Evolutionary conservation across 2,797 vertebrate species (phyloP), one percentile per base, ranked within the genome.

Genomic region (Lithobates pipiens): DNA sequence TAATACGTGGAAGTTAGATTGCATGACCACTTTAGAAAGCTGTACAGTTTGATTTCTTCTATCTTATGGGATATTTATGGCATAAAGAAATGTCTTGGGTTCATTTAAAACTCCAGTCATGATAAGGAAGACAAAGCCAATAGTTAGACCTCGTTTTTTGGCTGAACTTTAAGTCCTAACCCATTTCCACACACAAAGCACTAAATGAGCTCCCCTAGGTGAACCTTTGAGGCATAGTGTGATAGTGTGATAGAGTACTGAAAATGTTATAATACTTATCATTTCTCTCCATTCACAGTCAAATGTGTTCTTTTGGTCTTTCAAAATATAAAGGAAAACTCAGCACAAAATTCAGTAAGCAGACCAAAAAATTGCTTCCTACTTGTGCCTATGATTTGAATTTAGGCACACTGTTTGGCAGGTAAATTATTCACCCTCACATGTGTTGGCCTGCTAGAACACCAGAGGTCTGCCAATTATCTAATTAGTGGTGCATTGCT

Each of bases 101-200:
- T 85, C 6, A 36, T 89, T 84, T 46, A 25, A 91, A 91, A 90
- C 86, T 80, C 36, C 27, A 84, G 89, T 87, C 85, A 89, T 46
- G 87, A 92, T 91, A 90, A 88, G 86, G 79, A 27, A 87, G 77
- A 79, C 68, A 29, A 77, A 88, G 90, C 92, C 91, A 91, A 90
- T 86, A 91, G 86, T 89, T 63, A 89, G 80, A 85, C 79, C 85
- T 89, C 75, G 70, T 78, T 18, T 89, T 90, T 94, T 94, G 92
- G 93, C 95, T 94, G 92, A 92, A 93, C 91, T 90, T 89, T 0
- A 29, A 85, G 84, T 76, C 83, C 89, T 82, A 91, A 93, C 93
- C 91, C 67, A 0, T 90, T 90, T 89, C 88, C 89, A 82, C 86
- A 57, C 90, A 89, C 34, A 1, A 81, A 78, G 90, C 90, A 91